These are phyloP conservation scores for Mus spretus DNA, from an alignment of 2,797 vertebrate species.

Conservation along the genomic window DNA sequence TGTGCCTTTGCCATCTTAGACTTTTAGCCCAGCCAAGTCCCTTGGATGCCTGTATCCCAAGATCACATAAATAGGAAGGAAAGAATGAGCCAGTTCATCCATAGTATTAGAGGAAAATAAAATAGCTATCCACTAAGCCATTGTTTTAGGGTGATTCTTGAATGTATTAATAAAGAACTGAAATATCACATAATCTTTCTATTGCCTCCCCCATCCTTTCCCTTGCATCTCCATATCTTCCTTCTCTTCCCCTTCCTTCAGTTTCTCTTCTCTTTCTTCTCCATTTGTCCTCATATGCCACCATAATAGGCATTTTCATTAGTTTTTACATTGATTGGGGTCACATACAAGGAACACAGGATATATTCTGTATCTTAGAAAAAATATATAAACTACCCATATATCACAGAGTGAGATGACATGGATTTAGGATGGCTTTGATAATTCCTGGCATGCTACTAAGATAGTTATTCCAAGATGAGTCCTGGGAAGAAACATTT, in stretches of 20 bases:
- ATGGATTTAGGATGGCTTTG: neutral
- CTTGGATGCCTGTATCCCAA: neutral
- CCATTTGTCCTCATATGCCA: neutral
- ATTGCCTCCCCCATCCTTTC: neutral
- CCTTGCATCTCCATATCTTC: fast-evolving
- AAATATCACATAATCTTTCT: neutral
- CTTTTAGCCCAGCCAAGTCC: neutral
- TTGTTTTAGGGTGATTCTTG: neutral
- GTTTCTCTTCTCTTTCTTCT: neutral
- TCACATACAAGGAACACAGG: neutral
- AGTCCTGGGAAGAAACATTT: neutral
- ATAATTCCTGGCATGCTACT: neutral
- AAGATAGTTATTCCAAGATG: neutral
- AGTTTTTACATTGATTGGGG: neutral
- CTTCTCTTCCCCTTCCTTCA: neutral
- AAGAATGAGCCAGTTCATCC: neutral
- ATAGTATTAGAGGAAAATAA: neutral
- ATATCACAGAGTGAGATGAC: neutral
- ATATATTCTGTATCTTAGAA: neutral
- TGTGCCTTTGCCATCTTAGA: neutral
- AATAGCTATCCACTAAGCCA: neutral
- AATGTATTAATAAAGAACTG: neutral
- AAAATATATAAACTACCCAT: neutral
- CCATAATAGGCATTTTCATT: neutral
- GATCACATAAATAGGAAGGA: neutral